Conservation (phyloP, 2,113 vertebrate genomes). For the Oxygymnocypris stewartii region DNA sequence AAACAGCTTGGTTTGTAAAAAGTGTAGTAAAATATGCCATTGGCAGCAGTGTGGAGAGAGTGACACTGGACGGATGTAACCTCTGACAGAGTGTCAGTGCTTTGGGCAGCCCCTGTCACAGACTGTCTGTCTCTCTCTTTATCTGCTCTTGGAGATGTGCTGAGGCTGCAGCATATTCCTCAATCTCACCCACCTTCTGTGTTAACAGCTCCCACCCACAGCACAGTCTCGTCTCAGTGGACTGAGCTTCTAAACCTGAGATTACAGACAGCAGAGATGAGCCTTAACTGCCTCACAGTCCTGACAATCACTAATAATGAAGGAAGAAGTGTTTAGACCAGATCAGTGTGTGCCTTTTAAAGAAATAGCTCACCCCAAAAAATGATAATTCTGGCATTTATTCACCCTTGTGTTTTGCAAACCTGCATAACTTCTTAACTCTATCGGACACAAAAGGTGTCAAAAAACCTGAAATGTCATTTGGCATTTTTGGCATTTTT, state of each 20-base stretch:
- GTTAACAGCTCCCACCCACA: neutral
- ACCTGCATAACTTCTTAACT: too few relatives aligned
- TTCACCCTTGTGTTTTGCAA: neutral
- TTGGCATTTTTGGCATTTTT: neutral
- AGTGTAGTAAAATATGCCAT: too few relatives aligned
- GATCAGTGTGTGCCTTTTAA: neutral
- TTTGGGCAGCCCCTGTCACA: slow-evolving; percentile 27
- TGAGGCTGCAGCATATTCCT: slow-evolving; percentile 51
- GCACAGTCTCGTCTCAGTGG: slow-evolving; percentile 2
- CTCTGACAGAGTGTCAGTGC: slow-evolving; percentile 7
- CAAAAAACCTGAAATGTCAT: neutral
- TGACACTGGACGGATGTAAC: neutral
- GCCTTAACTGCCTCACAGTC: neutral
- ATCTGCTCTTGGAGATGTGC: slow-evolving; percentile 34
- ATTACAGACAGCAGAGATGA: neutral
- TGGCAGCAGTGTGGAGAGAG: neutral
- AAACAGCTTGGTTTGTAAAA: too few relatives aligned
- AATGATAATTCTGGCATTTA: too few relatives aligned
- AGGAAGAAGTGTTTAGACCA: neutral
- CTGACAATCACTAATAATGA: neutral
- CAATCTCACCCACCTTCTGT: slow-evolving; percentile 24
- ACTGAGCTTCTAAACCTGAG: slow-evolving; percentile 12
- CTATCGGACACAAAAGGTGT: too few relatives aligned
- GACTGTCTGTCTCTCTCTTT: slow-evolving; percentile 1
- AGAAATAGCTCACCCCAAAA: neutral